Base-by-base conservation (phyloP, 2,888 invertebrate species). In the Troilus luridus region DNA sequence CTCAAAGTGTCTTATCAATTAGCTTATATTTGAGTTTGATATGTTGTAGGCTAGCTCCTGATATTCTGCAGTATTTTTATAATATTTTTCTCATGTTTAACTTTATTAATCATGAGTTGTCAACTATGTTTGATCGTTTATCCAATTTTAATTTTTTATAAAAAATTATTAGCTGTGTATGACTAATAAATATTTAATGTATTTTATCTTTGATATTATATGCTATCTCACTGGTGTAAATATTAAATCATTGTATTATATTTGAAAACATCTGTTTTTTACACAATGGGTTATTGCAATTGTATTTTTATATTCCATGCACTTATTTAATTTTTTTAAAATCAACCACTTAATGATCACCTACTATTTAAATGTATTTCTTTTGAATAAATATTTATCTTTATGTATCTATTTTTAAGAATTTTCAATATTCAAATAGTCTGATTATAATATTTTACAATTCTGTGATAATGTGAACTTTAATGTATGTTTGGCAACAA, bases 381-480 rank as follows among this genome's bases (percentile, higher is more conserved):
- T 85, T 21, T 58, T 85, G n/a, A n/a, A 41, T 19, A 0, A 56
- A n/a, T 85, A 85, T 85, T n/a, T 77, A 77, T 77, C 41, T 77
- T n/a, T 41, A 77, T 77, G 9, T 77, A 56, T 81, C 54, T 81
- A 54, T 54, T 58, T 54, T 85, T 56, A 85, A 85, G 72, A 77
- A 27, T 77, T 77, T 77, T 17, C 56, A n/a, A 85, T 56, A 56
- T 85, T 85, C 12, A 56, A 58, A 85, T 85, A 85, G 85, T 85
- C 85, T 85, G 85, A 85, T 85, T 58, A 56, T 56, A 56, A 58
- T 85, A 10, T 85, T 85, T 85, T 85, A 85, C 85, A 56, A 85
- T 58, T 85, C 85, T 85, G 85, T 85, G 85, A 85, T 85, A 85
- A 85, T 85, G 85, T 85, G 85, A 85, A 85, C 85, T 85, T 85